phyloP scores from a whole-genome alignment of 2,888 invertebrate species.

The Seira musarum region DNA sequence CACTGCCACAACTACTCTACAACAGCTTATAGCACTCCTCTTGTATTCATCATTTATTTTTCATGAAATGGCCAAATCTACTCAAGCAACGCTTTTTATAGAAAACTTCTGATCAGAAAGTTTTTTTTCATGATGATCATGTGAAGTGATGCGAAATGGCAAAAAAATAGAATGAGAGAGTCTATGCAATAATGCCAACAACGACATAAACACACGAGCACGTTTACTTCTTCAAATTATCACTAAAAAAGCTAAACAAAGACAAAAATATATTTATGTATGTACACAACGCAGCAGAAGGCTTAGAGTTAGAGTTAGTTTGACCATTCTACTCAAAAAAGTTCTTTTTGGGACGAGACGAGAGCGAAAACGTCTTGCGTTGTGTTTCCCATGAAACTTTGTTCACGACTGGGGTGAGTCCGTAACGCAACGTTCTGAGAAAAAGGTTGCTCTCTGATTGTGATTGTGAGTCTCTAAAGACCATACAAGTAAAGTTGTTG shows the following conservation, averaged over 20 bases:
- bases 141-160: background rate
- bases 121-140: no score
- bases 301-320: background rate
- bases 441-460: constrained; percentile 24
- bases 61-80: background rate
- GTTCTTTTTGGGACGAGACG: constrained; percentile 12
- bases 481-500: background rate
- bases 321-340: no score
- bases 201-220: constrained; percentile 14
- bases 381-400: constrained; percentile 60
- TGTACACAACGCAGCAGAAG: no score
- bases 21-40: no score
- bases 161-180: background rate
- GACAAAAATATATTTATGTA: background rate
- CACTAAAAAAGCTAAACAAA: constrained; percentile 7
- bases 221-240: background rate
- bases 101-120: background rate
- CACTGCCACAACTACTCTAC: no score
- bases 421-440: constrained; percentile 39
- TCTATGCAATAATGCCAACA: background rate
- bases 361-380: constrained; percentile 56
- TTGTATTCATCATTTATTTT: constrained; percentile 8
- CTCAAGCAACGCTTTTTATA: background rate
- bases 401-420: constrained; percentile 58
- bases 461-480: background rate